phyloP scores from a whole-genome alignment of 2,888 invertebrate genomes.

The Caenorhabditis parvicauda region DNA sequence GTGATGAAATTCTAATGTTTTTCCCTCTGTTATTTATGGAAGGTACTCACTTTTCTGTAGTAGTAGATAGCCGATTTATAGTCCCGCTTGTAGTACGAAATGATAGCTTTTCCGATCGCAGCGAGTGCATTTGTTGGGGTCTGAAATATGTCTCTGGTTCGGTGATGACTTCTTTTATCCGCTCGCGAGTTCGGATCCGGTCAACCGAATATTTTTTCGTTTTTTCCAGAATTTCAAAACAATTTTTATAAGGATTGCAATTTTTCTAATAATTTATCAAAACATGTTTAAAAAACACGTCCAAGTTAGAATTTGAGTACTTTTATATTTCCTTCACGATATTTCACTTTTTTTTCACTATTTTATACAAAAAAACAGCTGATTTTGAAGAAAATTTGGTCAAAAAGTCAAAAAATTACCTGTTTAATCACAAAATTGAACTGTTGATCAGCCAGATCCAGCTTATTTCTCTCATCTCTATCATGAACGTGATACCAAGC shows the following conservation, averaged over 20 bases:
- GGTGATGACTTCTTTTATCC: not conserved
- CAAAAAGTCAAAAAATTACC: conserved; percentile 46
- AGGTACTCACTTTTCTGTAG: conserved; percentile 83
- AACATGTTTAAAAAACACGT: too few species aligned
- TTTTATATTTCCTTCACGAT: too few species aligned
- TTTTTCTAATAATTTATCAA: too few species aligned
- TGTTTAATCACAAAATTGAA: conserved; percentile 94
- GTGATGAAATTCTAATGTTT: too few species aligned
- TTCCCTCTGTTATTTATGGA: too few species aligned
- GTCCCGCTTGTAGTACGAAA: conserved; percentile 91
- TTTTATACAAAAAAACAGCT: not conserved
- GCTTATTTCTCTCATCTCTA: conserved; percentile 66
- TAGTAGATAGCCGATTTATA: conserved; percentile 91
- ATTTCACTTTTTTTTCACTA: too few species aligned
- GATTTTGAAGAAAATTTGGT: not conserved
- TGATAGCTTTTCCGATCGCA: conserved; percentile 94
- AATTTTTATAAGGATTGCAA: too few species aligned
- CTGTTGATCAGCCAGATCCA: conserved; percentile 99
- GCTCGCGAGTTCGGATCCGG: too few species aligned
- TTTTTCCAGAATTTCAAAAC: too few species aligned
- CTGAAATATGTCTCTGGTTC: too few species aligned
- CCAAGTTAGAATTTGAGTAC: too few species aligned
- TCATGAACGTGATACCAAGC: conserved; percentile 97
- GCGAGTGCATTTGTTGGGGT: conserved; percentile 90
- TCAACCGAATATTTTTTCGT: too few species aligned